Evolutionary conservation across 1,140 invertebrate species (phyloP), one percentile per base, ranked within the genome.

Genomic region (Lordiphosa collinella): DNA sequence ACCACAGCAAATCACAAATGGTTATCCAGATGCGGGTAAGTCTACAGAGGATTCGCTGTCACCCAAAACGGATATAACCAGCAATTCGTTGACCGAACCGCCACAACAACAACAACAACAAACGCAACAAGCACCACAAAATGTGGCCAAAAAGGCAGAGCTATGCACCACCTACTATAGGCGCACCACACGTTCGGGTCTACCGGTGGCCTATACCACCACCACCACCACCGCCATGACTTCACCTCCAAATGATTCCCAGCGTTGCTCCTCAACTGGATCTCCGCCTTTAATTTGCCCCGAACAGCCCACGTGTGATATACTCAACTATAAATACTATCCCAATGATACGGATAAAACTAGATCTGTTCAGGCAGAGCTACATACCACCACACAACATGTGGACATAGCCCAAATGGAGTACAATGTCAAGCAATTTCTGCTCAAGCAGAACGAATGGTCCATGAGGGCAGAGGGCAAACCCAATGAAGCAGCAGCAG

Each of bases 341-440:
- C 86, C 86, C 29, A 88, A 82, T 56, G 86, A 88, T 13, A 84
- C 78, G 63, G 86, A 88, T 52, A 88, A 88, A 49, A 87, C 67
- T 41, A 60, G 71, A 10, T 69, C 86, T 40, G 67, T 86, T n/a
- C 76, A 86, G 43, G 78, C 86, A 31, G 86, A 89, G 58, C 65
- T 88, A 47, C 86, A 88, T 14, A 88, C 80, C 10, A 88, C 86
- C 44, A 88, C 82, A 2, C 74, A 88, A 25, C 72, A 72, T 12
- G 84, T 89, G 47, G 91, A 92, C 75, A 89, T 92, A 44, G 91
- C 91, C 11, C 89, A 91, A 66, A 92, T 92, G 91, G 91, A 92
- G 65, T 92, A 92, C 73, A 92, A 92, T 84, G 91, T 92, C 3
- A 92, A 92, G 82, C 91, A 92, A 67, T 92, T 92, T 64, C 72